Percentiles rank a stretch among this genome's conserved stretches.
Conservation (phyloP, 2,797 vertebrate species). For the Oophaga sylvatica region DNA sequence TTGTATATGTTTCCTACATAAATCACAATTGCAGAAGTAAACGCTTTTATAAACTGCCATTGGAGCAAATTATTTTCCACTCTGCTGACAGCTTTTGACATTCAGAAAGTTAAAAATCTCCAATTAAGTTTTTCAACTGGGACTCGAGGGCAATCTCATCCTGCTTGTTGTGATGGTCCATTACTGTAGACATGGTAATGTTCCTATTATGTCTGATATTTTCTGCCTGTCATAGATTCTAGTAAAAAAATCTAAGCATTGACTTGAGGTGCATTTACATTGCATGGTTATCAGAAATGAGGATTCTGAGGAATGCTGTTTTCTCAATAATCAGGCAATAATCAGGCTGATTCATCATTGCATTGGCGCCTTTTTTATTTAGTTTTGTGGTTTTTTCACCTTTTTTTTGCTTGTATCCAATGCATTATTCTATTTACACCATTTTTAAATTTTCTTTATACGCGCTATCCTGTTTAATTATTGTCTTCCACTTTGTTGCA, state of each 20-base stretch:
- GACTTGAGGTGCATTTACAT: too few relatives aligned
- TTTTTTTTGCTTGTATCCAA: too few relatives aligned
- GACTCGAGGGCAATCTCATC: not conserved
- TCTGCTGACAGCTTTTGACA: not conserved
- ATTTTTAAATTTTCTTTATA: too few relatives aligned
- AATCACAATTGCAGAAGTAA: not conserved
- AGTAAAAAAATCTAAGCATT: not conserved
- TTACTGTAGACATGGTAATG: not conserved
- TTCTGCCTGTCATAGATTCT: not conserved
- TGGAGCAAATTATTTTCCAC: not conserved
- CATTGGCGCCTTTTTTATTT: too few relatives aligned
- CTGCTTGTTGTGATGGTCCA: not conserved
- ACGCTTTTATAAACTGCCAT: not conserved
- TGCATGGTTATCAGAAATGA: too few relatives aligned
- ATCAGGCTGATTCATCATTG: too few relatives aligned
- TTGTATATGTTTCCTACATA: not conserved
- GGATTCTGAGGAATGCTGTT: too few relatives aligned
- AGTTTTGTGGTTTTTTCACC: too few relatives aligned
- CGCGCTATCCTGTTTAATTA: too few relatives aligned
- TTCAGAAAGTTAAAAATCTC: not conserved
- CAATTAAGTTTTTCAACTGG: not conserved
- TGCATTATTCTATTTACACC: too few relatives aligned
- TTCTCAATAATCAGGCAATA: too few relatives aligned
- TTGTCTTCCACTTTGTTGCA: too few relatives aligned
- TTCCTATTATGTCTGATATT: not conserved